phyloP scores from a whole-genome alignment of 2,797 vertebrate genomes.

The Buphagus erythrorhynchus region DNA sequence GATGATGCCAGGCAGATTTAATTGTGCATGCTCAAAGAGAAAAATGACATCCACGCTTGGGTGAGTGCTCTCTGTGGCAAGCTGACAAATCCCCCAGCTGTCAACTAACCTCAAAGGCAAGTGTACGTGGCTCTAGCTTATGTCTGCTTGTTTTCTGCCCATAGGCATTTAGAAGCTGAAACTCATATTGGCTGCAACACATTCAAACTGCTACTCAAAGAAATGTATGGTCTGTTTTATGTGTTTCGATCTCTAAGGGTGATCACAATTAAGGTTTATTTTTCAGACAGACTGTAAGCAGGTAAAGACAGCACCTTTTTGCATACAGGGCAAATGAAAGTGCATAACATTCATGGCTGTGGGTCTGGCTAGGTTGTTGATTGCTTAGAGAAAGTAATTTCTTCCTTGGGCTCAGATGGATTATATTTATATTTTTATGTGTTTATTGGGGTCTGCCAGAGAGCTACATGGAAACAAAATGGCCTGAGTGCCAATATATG shows the following conservation, averaged over 20 bases:
- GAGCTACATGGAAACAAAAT: background rate
- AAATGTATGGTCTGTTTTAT: background rate
- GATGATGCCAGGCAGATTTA: conserved; percentile 65
- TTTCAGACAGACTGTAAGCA: background rate
- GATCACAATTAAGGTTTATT: conserved; percentile 12
- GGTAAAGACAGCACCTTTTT: background rate
- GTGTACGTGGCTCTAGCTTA: conserved; percentile 31
- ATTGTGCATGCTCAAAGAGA: conserved; percentile 66
- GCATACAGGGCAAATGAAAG: background rate
- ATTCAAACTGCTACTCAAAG: background rate
- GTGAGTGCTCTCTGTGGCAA: conserved; percentile 63
- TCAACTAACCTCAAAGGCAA: conserved; percentile 64
- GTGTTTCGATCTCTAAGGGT: background rate
- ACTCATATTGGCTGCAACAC: conserved; percentile 8
- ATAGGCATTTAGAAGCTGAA: conserved; percentile 39
- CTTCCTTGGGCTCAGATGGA: background rate
- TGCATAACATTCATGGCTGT: background rate
- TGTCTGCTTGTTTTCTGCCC: conserved; percentile 37
- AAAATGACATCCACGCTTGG: conserved; percentile 56
- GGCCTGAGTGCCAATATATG: background rate
- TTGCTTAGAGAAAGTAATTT: background rate
- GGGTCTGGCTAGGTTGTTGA: background rate
- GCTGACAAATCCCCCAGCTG: conserved; percentile 67
- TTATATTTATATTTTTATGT: conserved; percentile 22
- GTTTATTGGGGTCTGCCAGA: background rate